Evolutionary conservation across 2,113 vertebrate species (phyloP), one percentile per base, ranked within the genome.

Genomic region (Sisor rabdophorus): DNA sequence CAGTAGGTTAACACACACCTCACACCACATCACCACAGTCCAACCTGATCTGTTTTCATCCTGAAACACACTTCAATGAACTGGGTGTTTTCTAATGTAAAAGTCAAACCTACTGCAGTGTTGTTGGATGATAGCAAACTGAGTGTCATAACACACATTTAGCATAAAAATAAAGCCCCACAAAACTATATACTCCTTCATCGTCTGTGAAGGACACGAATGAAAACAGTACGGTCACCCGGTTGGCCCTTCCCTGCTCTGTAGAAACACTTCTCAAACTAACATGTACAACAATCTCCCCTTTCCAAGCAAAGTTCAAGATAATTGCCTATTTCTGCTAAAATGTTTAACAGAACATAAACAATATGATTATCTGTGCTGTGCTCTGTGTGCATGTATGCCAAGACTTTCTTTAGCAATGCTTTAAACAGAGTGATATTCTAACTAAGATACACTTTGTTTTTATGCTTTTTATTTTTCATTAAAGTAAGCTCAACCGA

Each of bases 251-350:
- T 36, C 22, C 22, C 40, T 1, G 11, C 6, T n/a, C 53, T 68
- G 11, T 47, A 71, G 22, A 36, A 67, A 56, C 44, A 67, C 61
- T 64, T 54, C 30, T 63, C 73, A 40, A 61, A 71, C 44, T 40
- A 54, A 63, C n/a, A 26, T 63, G 54, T 55, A 78, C 58, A 78
- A 24, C 56, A 55, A 69, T 28, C 48, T 12, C 24, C 32, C 16
- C 28, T 60, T 60, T 44, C 68, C 22, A 52, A 63, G 68, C 48
- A 78, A 24, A 54, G 76, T 71, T 78, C 32, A 63, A 20, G 47
- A 54, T 26, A 77, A 59, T 70, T 58, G 47, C 26, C 54, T 48
- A 7, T 48, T 69, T 32, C 53, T 32, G 24, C 54, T 5, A 13
- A 50, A 15, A 71, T 53, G 61, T 30, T 67, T 56, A 26, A 65